phyloP scores from a whole-genome alignment of 2,888 invertebrate species.

The Anticlea derivata region DNA sequence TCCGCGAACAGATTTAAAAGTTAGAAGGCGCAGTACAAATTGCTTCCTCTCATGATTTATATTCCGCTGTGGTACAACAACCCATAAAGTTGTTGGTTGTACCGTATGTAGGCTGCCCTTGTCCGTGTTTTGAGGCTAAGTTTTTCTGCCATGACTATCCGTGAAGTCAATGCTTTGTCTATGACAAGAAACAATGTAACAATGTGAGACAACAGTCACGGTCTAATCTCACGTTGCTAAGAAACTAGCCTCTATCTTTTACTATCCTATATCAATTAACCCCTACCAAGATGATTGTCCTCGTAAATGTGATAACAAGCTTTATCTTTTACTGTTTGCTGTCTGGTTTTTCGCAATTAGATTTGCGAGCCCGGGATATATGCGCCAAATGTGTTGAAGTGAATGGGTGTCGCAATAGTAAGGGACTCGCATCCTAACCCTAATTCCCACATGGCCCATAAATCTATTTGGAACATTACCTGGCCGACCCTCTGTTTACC shows the following conservation, averaged over 20 bases:
- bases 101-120: constrained; percentile 23
- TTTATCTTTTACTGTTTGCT: constrained; percentile 1
- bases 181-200: not conserved
- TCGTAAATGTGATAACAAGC: constrained; percentile 1
- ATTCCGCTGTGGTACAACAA: constrained; percentile 13
- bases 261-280: too few relatives aligned
- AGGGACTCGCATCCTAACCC: constrained; percentile 66
- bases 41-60: constrained; percentile 18
- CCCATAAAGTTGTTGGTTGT: constrained; percentile 14
- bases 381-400: constrained; percentile 40
- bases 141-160: constrained; percentile 12
- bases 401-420: constrained; percentile 54
- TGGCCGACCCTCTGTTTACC: constrained; percentile 61
- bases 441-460: constrained; percentile 65
- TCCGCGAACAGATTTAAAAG: constrained; percentile 24
- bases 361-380: constrained; percentile 17
- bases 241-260: too few relatives aligned
- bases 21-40: constrained; percentile 14
- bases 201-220: not conserved
- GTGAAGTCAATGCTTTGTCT: constrained; percentile 27
- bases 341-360: constrained; percentile 5
- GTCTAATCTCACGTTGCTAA: not conserved
- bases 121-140: constrained; percentile 26
- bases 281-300: not conserved
- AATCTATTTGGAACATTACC: constrained; percentile 67